Evolutionary conservation across 2,888 invertebrate species (phyloP).

Genomic region (Dyspetes luteomarginatus): DNA sequence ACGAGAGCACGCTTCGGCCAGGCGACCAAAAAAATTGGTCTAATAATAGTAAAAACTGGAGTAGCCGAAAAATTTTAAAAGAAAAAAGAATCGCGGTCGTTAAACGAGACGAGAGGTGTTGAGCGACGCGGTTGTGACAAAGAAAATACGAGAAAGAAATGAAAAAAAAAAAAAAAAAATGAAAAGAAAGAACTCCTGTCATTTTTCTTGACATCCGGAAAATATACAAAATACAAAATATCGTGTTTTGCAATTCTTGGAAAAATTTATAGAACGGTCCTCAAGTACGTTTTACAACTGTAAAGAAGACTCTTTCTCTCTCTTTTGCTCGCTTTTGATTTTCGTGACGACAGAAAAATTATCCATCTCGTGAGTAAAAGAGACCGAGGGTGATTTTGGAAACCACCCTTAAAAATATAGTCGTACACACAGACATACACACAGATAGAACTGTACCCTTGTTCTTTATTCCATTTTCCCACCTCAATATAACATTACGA

Average conservation of each 20-base stretch:
- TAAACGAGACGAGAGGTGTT: constrained; percentile 40
- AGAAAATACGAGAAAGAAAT: constrained; percentile 48
- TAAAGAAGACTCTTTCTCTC: constrained; percentile 49
- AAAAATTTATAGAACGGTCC: constrained; percentile 48
- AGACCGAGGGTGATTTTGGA: constrained; percentile 1
- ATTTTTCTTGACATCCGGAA: constrained; percentile 52
- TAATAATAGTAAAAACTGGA: constrained; percentile 82
- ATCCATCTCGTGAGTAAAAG: constrained; percentile 14
- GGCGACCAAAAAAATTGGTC: constrained; percentile 78
- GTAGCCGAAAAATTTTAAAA: constrained; percentile 68
- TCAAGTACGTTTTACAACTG: constrained; percentile 52
- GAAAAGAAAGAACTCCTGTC: constrained; percentile 35
- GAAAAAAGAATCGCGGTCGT: constrained; percentile 64
- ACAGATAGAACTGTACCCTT: constrained; percentile 8
- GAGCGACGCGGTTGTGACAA: constrained; percentile 50
- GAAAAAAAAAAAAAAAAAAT: constrained; percentile 52
- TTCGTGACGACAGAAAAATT: constrained; percentile 33
- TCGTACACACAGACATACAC: constrained; percentile 17
- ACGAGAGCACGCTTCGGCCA: constrained; percentile 71
- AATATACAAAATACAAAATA: constrained; percentile 12
- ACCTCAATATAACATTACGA: constrained; percentile 77
- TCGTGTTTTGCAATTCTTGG: constrained; percentile 34
- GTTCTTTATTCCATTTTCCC: constrained; percentile 58
- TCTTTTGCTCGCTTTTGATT: constrained; percentile 33
- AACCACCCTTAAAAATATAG: constrained; percentile 39